Conservation (phyloP, 2,888 invertebrate species). For the Sminthurides aquaticus region DNA sequence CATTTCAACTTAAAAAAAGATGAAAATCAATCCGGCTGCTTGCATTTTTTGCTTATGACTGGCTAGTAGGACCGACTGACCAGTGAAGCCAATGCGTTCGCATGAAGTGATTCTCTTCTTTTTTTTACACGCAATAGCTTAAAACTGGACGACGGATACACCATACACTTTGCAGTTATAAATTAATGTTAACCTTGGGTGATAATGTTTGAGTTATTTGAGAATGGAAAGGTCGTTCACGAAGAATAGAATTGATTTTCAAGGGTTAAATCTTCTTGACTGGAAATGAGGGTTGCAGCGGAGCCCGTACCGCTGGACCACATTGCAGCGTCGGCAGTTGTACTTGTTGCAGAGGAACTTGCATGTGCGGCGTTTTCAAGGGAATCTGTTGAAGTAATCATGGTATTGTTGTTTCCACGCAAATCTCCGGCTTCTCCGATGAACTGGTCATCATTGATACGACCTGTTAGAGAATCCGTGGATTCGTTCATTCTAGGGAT, state of each 20-base stretch:
- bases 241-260: slow-evolving; percentile 26
- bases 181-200: not conserved
- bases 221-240: not conserved
- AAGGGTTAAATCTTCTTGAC: slow-evolving; percentile 45
- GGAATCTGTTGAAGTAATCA: slow-evolving; percentile 52
- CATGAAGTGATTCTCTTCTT: too few relatives aligned
- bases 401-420: slow-evolving; percentile 28
- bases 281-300: slow-evolving; percentile 76
- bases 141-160: not conserved
- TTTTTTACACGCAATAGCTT: too few relatives aligned
- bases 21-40: too few relatives aligned
- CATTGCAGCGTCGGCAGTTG: slow-evolving; percentile 64
- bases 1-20: too few relatives aligned
- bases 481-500: slow-evolving; percentile 33
- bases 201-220: not conserved
- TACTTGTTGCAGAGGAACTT: slow-evolving; percentile 29
- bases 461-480: slow-evolving; percentile 33
- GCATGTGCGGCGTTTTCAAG: slow-evolving; percentile 45
- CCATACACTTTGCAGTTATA: not conserved
- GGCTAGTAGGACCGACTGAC: too few relatives aligned
- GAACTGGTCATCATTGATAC: slow-evolving; percentile 19
- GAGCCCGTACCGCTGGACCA: slow-evolving; percentile 78
- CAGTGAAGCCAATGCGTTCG: too few relatives aligned
- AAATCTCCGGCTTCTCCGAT: slow-evolving; percentile 4
- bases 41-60: too few relatives aligned